Conservation (phyloP, 2,797 vertebrate species). For the Chaetophractus vellerosus region DNA sequence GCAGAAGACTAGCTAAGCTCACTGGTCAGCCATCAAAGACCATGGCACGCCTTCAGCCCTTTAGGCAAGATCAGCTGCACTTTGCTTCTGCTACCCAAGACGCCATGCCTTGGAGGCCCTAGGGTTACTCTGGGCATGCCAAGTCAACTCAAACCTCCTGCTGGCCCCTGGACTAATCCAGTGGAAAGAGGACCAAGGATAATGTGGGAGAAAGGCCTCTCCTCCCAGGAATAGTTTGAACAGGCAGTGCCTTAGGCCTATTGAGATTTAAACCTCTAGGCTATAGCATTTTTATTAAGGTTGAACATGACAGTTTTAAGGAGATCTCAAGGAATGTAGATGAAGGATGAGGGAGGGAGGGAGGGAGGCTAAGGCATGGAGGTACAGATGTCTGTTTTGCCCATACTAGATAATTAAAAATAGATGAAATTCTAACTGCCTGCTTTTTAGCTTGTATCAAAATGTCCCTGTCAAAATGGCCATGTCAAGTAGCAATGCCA, state of each 20-base stretch:
- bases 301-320: neutral
- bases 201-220: neutral
- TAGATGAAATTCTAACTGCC: neutral
- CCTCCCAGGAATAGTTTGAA: neutral
- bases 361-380: neutral
- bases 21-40: neutral
- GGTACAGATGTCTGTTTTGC: neutral
- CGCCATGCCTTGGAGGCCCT: neutral
- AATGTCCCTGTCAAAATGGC: neutral
- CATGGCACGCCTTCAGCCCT: neutral
- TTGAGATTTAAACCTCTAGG: neutral
- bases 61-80: neutral
- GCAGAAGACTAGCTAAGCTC: neutral
- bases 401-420: slow-evolving; percentile 13
- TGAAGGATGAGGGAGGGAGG: neutral
- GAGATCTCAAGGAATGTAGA: neutral
- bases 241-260: neutral
- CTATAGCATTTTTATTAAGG: neutral
- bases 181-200: neutral
- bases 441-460: slow-evolving; percentile 30
- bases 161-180: neutral
- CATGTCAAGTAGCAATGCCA: neutral
- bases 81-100: neutral
- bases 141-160: neutral
- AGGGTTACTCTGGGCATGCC: neutral